Base-by-base conservation (phyloP, 2,888 invertebrate genomes). In the Macaria liturata region DNA sequence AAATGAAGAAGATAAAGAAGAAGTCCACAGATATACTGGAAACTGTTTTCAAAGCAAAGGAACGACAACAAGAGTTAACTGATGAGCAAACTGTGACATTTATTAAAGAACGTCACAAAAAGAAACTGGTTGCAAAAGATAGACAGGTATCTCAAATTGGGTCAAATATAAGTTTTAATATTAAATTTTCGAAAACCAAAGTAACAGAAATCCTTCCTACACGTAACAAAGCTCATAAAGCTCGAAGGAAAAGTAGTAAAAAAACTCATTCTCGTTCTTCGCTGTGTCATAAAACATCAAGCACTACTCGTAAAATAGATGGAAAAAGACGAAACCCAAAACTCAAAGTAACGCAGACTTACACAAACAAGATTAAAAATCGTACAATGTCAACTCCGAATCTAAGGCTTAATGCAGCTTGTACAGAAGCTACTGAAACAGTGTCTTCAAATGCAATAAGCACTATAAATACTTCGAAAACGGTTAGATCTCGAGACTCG, bases 381-480 rank as follows among this genome's bases (percentile, higher is more conserved):
- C 57, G 49, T 4, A 47, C 62, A 31, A 53, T 48, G 37, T 61
- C 62, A 46, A 61, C 53, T 3, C 39, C 57, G n/a, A 60, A 49
- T 57, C 9, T 61, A 46, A 37, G 50, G 0, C 43, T 59, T 9
- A 53, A 49, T 43, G 43, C 50, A 37, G 51, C 56, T 57, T 51
- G 45, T n/a, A 44, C 40, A 49, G 51, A 54, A 2, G 37, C 45
- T 32, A 34, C 43, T 30, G 47, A 50, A 44, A 56, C n/a, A 44
- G 2, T 46, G 3, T 32, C 49, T 31, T 32, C 47, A 39, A 39
- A 48, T 47, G n/a, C 50, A 32, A 43, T 32, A 9, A 49, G 9
- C 48, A 48, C 45, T 45, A 48, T 20, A 20, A 20, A 20, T 20
- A 20, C 20, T 20, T 20, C 40, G 32, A 32, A 50, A 61, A 39